Percentiles rank a stretch among this genome's conserved stretches.
Conservation (phyloP, 92 coral and sea anemone genomes). For the Muricea muricata region DNA sequence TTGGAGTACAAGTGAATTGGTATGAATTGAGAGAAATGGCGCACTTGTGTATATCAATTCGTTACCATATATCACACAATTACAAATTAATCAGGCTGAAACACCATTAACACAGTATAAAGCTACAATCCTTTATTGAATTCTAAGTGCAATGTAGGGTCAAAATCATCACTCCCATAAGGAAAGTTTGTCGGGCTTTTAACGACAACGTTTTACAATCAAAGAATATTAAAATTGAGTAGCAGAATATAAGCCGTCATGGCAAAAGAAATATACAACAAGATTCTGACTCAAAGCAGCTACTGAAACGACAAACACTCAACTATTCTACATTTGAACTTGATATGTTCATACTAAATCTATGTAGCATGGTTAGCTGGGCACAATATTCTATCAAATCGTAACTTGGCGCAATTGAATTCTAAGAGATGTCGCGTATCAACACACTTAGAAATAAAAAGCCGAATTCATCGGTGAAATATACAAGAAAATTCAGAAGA, state of each 20-base stretch:
- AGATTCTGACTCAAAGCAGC: neutral
- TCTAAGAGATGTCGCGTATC: no score
- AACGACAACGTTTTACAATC: neutral
- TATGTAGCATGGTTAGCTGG: neutral
- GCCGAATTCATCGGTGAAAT: no score
- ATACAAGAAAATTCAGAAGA: no score
- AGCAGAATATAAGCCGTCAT: neutral
- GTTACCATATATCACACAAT: neutral
- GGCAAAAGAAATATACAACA: neutral
- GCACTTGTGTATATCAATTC: no score
- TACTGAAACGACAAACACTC: neutral
- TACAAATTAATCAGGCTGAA: no score
- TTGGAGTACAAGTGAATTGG: no score
- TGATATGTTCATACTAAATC: no score
- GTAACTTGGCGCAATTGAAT: no score
- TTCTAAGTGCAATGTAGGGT: neutral
- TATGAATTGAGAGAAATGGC: no score
- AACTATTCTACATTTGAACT: neutral
- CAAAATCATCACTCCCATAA: neutral
- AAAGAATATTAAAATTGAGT: neutral
- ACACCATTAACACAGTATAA: neutral
- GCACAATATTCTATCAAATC: no score
- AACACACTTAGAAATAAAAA: no score
- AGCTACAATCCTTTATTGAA: slow-evolving; percentile 1
- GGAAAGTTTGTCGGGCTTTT: neutral